phyloP scores from a whole-genome alignment of 1,140 invertebrate species.

The Apis dorsata region DNA sequence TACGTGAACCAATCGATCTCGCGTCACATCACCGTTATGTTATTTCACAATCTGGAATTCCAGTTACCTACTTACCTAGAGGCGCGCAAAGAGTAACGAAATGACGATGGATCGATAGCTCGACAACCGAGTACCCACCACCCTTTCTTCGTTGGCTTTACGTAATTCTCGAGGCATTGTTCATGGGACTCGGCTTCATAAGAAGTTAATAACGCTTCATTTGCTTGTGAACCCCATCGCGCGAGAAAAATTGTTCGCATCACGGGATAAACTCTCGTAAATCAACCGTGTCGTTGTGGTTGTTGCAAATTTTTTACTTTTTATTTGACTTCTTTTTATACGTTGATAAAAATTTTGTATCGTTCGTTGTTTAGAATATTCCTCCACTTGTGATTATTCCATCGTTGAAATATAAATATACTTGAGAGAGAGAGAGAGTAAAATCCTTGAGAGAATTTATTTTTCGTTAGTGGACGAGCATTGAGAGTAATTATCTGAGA shows the following conservation, averaged over 20 bases:
- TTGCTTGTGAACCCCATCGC: conserved; percentile 30
- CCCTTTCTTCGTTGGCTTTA: conserved; percentile 32
- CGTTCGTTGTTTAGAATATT: neutral
- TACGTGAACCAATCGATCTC: neutral
- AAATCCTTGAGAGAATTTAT: no score
- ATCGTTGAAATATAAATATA: no score
- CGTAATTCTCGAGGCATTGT: conserved; percentile 44
- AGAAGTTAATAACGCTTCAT: conserved; percentile 51
- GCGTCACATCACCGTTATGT: conserved; percentile 20
- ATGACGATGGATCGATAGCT: conserved; percentile 59
- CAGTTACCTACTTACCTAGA: conserved; percentile 57
- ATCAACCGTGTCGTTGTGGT: conserved; percentile 15
- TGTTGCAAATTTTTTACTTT: no score
- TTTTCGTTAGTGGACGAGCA: no score
- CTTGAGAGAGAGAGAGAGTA: no score
- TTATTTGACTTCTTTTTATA: neutral
- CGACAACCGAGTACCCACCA: conserved; percentile 42
- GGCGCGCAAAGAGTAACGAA: conserved; percentile 42
- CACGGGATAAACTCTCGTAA: conserved; percentile 37
- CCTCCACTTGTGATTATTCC: no score
- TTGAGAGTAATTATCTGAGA: no score
- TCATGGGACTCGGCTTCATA: conserved; percentile 15
- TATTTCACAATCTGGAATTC: conserved; percentile 39
- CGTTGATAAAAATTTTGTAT: conserved; percentile 25
- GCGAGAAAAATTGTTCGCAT: conserved; percentile 39